These are phyloP conservation scores for Neogobius melanostomus DNA, from an alignment of 2,113 vertebrate genomes.

Conservation along the genomic window DNA sequence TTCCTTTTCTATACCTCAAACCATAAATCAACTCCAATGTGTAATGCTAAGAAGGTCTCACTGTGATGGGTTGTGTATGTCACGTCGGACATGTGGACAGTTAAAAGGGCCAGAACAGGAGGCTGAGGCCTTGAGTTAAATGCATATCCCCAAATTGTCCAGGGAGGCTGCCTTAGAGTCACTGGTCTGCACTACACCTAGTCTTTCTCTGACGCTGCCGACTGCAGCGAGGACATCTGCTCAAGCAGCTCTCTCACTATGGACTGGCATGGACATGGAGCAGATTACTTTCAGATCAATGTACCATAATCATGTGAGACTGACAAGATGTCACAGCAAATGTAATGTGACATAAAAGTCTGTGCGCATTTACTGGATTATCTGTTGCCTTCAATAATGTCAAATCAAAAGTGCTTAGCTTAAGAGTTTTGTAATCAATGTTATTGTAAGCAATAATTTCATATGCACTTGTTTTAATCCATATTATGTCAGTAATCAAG, in stretches of 20 bases:
- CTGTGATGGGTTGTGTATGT: conserved; percentile 66
- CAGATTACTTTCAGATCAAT: conserved; percentile 23
- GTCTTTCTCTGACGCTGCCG: conserved; percentile 69
- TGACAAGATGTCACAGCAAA: conserved; percentile 21
- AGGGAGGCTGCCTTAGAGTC: conserved; percentile 60
- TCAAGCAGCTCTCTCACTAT: conserved; percentile 52
- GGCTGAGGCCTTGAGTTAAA: conserved; percentile 63
- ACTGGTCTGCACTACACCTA: conserved; percentile 70
- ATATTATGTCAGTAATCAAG: conserved; percentile 27
- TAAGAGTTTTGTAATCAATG: background rate
- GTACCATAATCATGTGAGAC: background rate
- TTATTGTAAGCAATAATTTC: conserved; percentile 13
- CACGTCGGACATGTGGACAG: conserved; percentile 69
- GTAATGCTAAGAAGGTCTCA: background rate
- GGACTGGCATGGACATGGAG: conserved; percentile 54
- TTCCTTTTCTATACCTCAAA: background rate
- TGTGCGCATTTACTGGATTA: background rate
- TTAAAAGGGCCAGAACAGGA: conserved; percentile 40
- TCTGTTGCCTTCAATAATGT: background rate
- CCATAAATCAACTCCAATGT: background rate
- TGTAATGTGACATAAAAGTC: background rate
- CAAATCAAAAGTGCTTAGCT: background rate
- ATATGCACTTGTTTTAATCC: conserved; percentile 28
- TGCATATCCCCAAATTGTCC: conserved; percentile 50
- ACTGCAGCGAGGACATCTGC: conserved; percentile 65